These are phyloP conservation scores for Anguilla pacifica DNA, from an alignment of 2,797 vertebrate genomes.

Conservation along the genomic window DNA sequence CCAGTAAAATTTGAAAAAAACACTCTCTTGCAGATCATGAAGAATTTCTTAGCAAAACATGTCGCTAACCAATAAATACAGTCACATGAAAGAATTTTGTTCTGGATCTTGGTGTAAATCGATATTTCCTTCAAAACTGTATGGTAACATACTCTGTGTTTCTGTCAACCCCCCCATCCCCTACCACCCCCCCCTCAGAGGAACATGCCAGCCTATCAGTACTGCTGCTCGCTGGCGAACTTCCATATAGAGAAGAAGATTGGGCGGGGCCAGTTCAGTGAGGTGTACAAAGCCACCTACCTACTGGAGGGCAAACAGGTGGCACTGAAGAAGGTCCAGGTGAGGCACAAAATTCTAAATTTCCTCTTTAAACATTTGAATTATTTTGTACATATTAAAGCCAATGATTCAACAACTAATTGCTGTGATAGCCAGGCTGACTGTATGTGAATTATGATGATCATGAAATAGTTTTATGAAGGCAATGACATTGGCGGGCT, in stretches of 20 bases:
- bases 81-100: not conserved
- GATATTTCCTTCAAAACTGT: conserved; percentile 1
- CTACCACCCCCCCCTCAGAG: conserved; percentile 57
- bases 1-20: not conserved
- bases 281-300: conserved; percentile 90
- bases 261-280: conserved; percentile 90
- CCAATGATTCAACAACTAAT: not conserved
- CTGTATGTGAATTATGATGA: not conserved
- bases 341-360: conserved; percentile 54
- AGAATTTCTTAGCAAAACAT: not conserved
- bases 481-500: not conserved
- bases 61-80: not conserved
- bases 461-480: not conserved
- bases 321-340: conserved; percentile 93
- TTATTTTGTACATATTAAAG: not conserved
- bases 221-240: conserved; percentile 82
- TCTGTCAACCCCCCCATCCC: not conserved
- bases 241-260: conserved; percentile 94
- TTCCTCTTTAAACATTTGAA: not conserved
- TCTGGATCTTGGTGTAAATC: not conserved
- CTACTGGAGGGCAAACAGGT: conserved; percentile 86
- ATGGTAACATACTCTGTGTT: not conserved
- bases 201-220: conserved; percentile 69
- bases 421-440: too few species aligned
- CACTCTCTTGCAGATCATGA: not conserved